phyloP scores from a whole-genome alignment of 2,888 invertebrate species.

The Atethmia centrago region DNA sequence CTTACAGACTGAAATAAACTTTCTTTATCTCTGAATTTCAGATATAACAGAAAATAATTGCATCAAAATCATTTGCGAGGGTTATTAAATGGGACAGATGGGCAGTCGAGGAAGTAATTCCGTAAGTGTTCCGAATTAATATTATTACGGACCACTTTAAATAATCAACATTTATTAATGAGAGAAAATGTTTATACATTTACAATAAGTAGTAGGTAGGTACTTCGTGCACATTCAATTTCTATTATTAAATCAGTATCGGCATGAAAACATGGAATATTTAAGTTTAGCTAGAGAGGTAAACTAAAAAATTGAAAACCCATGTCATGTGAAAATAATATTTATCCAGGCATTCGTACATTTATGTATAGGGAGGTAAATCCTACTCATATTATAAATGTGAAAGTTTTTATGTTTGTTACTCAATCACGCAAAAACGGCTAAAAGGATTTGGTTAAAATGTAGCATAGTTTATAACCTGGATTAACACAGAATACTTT shows the following conservation, averaged over 20 bases:
- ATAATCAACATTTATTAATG: conserved; percentile 35
- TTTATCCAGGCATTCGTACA: neutral
- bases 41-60: conserved; percentile 7
- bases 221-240: neutral
- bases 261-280: neutral
- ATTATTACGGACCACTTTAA: conserved; percentile 43
- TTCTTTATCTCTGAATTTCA: neutral
- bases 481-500: too few species aligned
- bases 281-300: neutral
- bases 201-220: neutral
- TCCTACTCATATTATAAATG: too few species aligned
- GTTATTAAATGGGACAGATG: conserved; percentile 13
- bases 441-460: too few species aligned
- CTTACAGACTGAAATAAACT: neutral
- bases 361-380: neutral
- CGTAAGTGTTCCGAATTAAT: conserved; percentile 49
- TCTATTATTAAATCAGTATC: neutral
- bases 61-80: conserved; percentile 12
- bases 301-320: neutral
- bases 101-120: conserved; percentile 40
- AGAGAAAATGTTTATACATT: conserved; percentile 1
- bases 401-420: too few species aligned
- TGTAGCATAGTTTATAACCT: too few species aligned
- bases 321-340: neutral
- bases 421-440: too few species aligned